Evolutionary conservation across 2,888 invertebrate genomes (phyloP), one percentile per base, ranked within the genome.

Genomic region (Pyrgus malvae): DNA sequence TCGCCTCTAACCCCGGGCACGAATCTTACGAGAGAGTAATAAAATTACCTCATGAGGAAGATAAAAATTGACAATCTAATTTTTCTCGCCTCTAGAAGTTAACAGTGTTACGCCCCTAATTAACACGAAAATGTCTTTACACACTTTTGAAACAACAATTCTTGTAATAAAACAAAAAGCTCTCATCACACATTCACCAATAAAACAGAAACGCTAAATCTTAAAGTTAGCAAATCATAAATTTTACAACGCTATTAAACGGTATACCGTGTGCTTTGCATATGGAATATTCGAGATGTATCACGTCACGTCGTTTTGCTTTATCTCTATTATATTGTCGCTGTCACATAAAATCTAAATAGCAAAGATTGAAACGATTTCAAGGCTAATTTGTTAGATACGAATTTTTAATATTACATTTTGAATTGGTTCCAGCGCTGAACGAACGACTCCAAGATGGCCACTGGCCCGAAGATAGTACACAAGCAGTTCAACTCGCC

Each of bases 401-500:
- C 4, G n/a, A 8, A 35, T 44, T 3, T 35, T 37, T 12, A 11
- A 27, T n/a, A 51, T 16, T 8, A 8, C 14, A 9, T 29, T 9
- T 38, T 19, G 0, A n/a, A 23, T 54, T 54, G 57, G 57, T 88
- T 89, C 56, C 87, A 90, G 90, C 89, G 90, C 76, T 78, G 75
- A 88, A 90, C 83, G 84, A 85, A 90, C 90, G 90, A 90, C 80
- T 74, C 68, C 75, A 92, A 90, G 80, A 95, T 95, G 95, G 93
- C 95, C 75, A 91, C 92, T 74, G 91, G 92, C 85, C 92, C 91
- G 71, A 92, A 93, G 72, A 90, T 96, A 84, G 95, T 96, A 68
- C 96, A 96, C 91, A 96, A 95, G 87, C 96, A 97, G 88, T 97
- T 96, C 91, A 97, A 97, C 90, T 95, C 96, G 65, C 96, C 97